Evolutionary conservation across 64 coral and sea anemone genomes (phyloP).

Genomic region (Exaiptasia diaphana): DNA sequence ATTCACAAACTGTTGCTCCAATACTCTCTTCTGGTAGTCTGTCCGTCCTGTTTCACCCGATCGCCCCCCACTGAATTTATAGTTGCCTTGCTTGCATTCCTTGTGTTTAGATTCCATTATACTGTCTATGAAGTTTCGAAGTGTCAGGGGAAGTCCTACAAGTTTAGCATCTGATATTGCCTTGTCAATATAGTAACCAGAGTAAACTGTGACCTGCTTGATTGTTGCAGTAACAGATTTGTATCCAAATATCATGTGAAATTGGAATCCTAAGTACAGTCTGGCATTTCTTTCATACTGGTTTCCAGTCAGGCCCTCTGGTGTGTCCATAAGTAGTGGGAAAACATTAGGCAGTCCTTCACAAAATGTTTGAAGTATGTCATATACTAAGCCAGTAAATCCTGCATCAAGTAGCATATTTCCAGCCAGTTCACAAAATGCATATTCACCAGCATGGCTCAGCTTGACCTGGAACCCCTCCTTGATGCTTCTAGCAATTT

Average conservation of each 20-base stretch:
- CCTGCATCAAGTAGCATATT: conserved; percentile 13
- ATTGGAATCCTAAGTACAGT: conserved; percentile 31
- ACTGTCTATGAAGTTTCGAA: conserved; percentile 21
- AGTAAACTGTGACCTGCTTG: conserved; percentile 9
- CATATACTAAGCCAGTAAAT: background rate
- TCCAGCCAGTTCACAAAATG: conserved; percentile 2
- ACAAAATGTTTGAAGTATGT: conserved; percentile 39
- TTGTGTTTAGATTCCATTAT: conserved; percentile 42
- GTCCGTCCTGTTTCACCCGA: background rate
- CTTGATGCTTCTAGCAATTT: no score
- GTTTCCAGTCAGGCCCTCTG: background rate
- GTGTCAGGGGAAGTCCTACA: background rate
- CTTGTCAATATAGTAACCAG: conserved; percentile 2
- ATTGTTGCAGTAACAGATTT: conserved; percentile 37
- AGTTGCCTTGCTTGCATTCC: conserved; percentile 9
- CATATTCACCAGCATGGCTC: conserved; percentile 11
- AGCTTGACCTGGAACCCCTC: conserved; percentile 3
- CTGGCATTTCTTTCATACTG: background rate
- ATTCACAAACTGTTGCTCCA: conserved; percentile 29
- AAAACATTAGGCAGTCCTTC: background rate
- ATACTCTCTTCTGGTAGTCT: conserved; percentile 6
- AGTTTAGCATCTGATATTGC: conserved; percentile 16
- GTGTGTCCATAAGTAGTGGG: background rate
- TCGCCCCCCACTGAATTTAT: conserved; percentile 25
- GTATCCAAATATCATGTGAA: conserved; percentile 24